phyloP scores from a whole-genome alignment of 35 echinoderm and acorn worm genomes.

The Lytechinus variegatus region DNA sequence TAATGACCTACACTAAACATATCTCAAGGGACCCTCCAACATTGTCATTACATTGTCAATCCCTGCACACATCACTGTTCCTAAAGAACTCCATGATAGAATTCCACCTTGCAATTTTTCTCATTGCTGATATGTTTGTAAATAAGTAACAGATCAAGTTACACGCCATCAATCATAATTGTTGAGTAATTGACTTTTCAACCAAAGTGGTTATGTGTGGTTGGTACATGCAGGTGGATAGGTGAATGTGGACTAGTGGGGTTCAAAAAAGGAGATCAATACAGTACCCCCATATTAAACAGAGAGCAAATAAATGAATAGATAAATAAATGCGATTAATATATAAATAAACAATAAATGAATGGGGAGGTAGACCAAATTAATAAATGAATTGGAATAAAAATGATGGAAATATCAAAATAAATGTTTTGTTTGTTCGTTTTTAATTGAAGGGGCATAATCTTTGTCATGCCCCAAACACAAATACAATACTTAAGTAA shows the following conservation, averaged over 20 bases:
- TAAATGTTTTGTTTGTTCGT: too few species aligned
- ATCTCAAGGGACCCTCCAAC: not conserved
- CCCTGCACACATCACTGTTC: not conserved
- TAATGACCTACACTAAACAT: not conserved
- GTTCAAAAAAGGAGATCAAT: too few species aligned
- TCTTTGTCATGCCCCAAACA: too few species aligned
- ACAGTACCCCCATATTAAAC: too few species aligned
- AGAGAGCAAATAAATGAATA: too few species aligned
- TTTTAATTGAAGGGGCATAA: not conserved
- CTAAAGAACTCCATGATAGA: not conserved
- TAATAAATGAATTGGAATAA: too few species aligned
- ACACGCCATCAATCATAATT: not conserved
- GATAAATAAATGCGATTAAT: too few species aligned
- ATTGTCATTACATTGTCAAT: not conserved
- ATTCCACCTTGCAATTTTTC: not conserved
- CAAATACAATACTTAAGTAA: too few species aligned
- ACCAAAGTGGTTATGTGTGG: not conserved
- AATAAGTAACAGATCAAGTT: not conserved
- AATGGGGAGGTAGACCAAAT: too few species aligned
- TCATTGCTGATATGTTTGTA: not conserved
- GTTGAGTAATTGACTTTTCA: not conserved
- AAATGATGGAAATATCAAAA: not conserved
- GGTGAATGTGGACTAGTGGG: not conserved
- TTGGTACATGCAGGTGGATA: not conserved
- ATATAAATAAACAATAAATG: too few species aligned